phyloP scores from a whole-genome alignment of 2,888 invertebrate genomes.

The Lepetodrilus schrolli region DNA sequence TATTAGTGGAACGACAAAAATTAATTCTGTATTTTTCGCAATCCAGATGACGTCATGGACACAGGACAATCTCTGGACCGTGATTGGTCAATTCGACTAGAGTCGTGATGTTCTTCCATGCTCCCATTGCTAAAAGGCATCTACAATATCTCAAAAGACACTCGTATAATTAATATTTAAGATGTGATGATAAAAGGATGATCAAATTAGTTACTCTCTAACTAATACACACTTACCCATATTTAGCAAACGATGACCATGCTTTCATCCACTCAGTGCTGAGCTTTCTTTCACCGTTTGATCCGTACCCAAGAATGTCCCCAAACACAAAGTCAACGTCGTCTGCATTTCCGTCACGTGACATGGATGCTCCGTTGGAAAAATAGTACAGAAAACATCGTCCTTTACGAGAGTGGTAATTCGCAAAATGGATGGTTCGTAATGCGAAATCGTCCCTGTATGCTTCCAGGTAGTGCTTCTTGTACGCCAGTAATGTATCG shows the following conservation, averaged over 20 bases:
- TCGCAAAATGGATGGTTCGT: background rate
- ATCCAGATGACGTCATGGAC: too few species aligned
- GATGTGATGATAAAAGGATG: too few species aligned
- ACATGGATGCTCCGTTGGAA: background rate
- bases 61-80: too few species aligned
- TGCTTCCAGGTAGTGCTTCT: constrained; percentile 8
- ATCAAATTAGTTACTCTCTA: too few species aligned
- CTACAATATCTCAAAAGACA: too few species aligned
- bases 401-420: background rate
- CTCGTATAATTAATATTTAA: too few species aligned
- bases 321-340: constrained; percentile 38
- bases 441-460: background rate
- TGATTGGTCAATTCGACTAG: too few species aligned
- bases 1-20: too few species aligned
- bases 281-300: background rate
- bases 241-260: constrained; percentile 32
- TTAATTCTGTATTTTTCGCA: too few species aligned
- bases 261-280: constrained; percentile 24
- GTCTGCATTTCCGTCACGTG: constrained; percentile 32
- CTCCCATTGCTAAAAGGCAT: too few species aligned
- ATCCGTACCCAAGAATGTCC: background rate
- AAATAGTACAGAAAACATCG: constrained; percentile 12
- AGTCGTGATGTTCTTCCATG: too few species aligned
- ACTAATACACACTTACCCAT: constrained; percentile 29
- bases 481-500: background rate